Conservation (phyloP, 1,140 invertebrate genomes). For the Calliopsis andreniformis region DNA sequence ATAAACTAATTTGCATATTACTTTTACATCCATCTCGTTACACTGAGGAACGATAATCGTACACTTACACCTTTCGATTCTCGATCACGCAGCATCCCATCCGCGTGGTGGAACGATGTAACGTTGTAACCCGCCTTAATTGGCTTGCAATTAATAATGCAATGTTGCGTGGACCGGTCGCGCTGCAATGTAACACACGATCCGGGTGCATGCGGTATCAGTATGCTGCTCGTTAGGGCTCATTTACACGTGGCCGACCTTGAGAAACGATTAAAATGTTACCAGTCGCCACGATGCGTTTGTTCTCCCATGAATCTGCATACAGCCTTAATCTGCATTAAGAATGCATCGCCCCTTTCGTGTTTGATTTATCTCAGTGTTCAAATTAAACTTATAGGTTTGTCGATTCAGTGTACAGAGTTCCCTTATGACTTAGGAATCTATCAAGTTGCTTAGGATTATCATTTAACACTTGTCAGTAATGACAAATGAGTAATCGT, state of each 20-base stretch:
- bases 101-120: constrained; percentile 25
- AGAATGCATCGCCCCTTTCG: not conserved
- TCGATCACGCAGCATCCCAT: constrained; percentile 21
- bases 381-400: not conserved
- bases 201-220: constrained; percentile 46
- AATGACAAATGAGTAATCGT: too few species aligned
- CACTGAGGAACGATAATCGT: constrained; percentile 41
- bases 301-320: constrained; percentile 33
- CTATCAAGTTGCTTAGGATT: too few species aligned
- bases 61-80: constrained; percentile 28
- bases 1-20: too few species aligned
- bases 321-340: constrained; percentile 3
- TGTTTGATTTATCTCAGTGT: constrained; percentile 22
- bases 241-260: constrained; percentile 50
- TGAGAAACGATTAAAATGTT: constrained; percentile 60
- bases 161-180: constrained; percentile 36
- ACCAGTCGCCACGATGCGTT: constrained; percentile 11
- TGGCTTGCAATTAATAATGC: constrained; percentile 62
- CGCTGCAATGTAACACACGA: constrained; percentile 18
- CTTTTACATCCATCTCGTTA: too few species aligned
- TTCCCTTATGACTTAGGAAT: too few species aligned
- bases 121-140: constrained; percentile 57
- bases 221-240: constrained; percentile 49
- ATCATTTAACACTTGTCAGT: too few species aligned
- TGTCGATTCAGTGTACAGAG: not conserved